phyloP scores from a whole-genome alignment of 2,888 invertebrate genomes.

The Hermaeophaga mercurialis region DNA sequence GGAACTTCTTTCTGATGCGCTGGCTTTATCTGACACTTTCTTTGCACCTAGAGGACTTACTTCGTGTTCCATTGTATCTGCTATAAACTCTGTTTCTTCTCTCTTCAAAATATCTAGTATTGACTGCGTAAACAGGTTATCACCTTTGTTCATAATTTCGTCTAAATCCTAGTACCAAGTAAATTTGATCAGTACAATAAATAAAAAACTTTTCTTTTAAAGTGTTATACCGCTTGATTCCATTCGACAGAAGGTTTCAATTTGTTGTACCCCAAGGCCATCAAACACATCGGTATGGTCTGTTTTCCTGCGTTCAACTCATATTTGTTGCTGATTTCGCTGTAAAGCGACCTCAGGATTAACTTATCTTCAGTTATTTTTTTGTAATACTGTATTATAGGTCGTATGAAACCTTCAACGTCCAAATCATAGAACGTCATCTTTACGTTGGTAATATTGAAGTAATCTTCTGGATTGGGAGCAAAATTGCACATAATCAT shows the following conservation, averaged over 20 bases:
- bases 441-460: slow-evolving; percentile 50
- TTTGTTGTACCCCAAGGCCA: slow-evolving; percentile 50
- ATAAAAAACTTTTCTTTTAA: no score
- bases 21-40: background rate
- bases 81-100: slow-evolving; percentile 18
- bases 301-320: slow-evolving; percentile 51
- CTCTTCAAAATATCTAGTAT: slow-evolving; percentile 42
- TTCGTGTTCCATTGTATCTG: slow-evolving; percentile 3
- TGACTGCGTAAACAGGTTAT: slow-evolving; percentile 47
- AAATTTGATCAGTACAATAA: no score
- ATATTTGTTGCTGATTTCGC: slow-evolving; percentile 44
- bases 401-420: slow-evolving; percentile 50
- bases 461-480: slow-evolving; percentile 45
- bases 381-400: slow-evolving; percentile 56
- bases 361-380: slow-evolving; percentile 53
- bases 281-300: slow-evolving; percentile 52
- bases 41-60: background rate
- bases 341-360: slow-evolving; percentile 50
- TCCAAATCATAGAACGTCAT: slow-evolving; percentile 43
- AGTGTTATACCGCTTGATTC: slow-evolving; percentile 31
- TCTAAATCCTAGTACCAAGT: slow-evolving; percentile 49
- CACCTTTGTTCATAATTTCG: slow-evolving; percentile 51
- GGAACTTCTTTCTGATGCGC: background rate
- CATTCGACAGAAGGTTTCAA: slow-evolving; percentile 48
- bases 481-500: slow-evolving; percentile 53